Evolutionary conservation across 2,888 invertebrate species (phyloP), one percentile per base, ranked within the genome.

Genomic region (Calliopum simillimum): DNA sequence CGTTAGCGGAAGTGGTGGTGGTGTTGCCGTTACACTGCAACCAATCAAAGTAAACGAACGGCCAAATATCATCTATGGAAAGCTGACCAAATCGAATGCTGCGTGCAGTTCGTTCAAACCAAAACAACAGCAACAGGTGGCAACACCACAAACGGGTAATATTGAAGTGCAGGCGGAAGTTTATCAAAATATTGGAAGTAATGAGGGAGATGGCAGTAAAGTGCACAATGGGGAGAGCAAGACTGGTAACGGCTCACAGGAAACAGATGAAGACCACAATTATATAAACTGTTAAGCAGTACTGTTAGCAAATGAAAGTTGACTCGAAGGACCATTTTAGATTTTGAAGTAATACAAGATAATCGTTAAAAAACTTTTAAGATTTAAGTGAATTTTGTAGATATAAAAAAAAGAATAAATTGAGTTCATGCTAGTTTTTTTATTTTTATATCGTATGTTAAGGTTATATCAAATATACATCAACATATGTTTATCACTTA

Each of bases 41-140:
- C 84, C 85, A 61, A 86, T 86, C 51, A 86, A 86, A 79, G 78
- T 86, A 69, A 84, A 83, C 71, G 85, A 85, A 61, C 79, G 83
- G 14, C 78, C 84, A 23, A 84, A 85, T 71, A 84, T 84, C 25
- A 83, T 86, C 70, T 86, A 85, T 59, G 84, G 84, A 43, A 85
- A 85, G 63, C 73, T 85, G 59, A 83, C 78, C 70, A 85, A 85
- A 71, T 78, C 79, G n/a, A 76, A 78, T 55, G 77, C 76, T 11
- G 79, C 79, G 44, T 85, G 84, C 78, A 83, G 82, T 72, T 83
- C 84, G 4, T 85, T 85, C 55, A 85, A 83, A 64, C 84, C 84
- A 19, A 83, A 84, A 55, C 4, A 44, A 25, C 56, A 56, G 19
- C 81, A 82, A 51, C 81, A 80, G 66, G 78, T 79, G 59, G 77